Evolutionary conservation across 1,140 invertebrate species (phyloP).

Genomic region (Anoplolepis gracilipes): DNA sequence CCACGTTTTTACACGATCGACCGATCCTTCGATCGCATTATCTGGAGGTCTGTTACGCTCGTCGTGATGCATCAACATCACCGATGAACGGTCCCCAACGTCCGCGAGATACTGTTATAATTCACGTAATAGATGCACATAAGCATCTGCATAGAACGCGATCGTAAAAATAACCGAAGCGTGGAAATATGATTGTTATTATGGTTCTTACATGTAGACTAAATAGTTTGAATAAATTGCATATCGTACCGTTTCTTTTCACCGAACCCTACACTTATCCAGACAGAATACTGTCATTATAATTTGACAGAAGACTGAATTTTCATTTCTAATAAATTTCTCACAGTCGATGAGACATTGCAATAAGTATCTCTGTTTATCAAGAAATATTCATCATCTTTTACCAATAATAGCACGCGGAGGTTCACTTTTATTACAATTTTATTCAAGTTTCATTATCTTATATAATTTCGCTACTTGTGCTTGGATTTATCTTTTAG

Average conservation of each 20-base stretch:
- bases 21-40: slow-evolving; percentile 14
- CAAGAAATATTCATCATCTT: not conserved
- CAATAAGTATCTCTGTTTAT: not conserved
- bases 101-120: slow-evolving; percentile 66
- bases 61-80: slow-evolving; percentile 26
- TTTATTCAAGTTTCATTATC: slow-evolving; percentile 14
- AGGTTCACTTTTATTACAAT: not conserved
- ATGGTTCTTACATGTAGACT: not conserved
- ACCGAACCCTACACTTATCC: not conserved
- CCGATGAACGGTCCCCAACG: not conserved
- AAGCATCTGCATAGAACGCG: slow-evolving; percentile 48
- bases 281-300: not conserved
- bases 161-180: slow-evolving; percentile 58
- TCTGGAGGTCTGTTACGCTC: slow-evolving; percentile 7
- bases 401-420: not conserved
- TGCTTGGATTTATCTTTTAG: not conserved
- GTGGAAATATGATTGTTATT: slow-evolving; percentile 25
- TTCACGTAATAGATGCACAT: slow-evolving; percentile 62
- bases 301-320: not conserved
- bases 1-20: slow-evolving; percentile 27
- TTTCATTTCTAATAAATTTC: not conserved
- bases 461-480: not conserved
- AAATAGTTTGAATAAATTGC: not conserved
- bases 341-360: not conserved
- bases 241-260: not conserved